Evolutionary conservation across 1,140 invertebrate species (phyloP).

Genomic region (Drosophila setifemur): DNA sequence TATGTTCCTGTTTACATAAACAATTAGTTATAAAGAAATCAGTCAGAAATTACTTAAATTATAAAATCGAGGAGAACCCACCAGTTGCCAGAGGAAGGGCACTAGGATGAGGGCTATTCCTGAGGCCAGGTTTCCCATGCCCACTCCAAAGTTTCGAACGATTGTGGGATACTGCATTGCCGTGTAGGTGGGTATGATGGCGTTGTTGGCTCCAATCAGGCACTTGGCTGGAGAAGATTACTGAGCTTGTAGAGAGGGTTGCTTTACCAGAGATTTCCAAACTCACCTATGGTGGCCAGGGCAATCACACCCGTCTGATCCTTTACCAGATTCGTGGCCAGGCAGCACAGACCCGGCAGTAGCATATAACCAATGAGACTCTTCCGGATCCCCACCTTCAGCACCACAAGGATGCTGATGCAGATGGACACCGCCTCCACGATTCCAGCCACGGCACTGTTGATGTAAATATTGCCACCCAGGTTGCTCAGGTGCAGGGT

Average conservation of each 20-base stretch:
- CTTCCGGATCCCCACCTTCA: conserved; percentile 86
- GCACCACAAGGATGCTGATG: conserved; percentile 86
- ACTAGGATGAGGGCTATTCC: conserved; percentile 88
- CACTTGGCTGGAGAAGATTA: conserved; percentile 84
- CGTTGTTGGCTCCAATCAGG: conserved; percentile 87
- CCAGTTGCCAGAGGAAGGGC: conserved; percentile 88
- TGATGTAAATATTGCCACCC: conserved; percentile 86
- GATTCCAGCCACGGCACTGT: conserved; percentile 86
- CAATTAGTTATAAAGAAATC: not conserved
- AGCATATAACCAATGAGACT: conserved; percentile 86
- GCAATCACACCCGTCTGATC: conserved; percentile 83
- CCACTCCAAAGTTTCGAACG: conserved; percentile 88
- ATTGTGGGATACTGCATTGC: conserved; percentile 89
- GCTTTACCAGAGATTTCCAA: not conserved
- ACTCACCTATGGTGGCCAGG: conserved; percentile 84
- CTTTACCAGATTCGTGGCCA: conserved; percentile 84
- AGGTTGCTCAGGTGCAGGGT: conserved; percentile 88
- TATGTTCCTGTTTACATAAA: conserved; percentile 61
- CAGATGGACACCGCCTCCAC: conserved; percentile 88
- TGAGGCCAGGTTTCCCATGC: conserved; percentile 87
- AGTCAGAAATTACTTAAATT: too few relatives aligned
- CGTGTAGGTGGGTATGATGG: conserved; percentile 88
- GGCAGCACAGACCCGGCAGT: conserved; percentile 85
- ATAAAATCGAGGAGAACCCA: conserved; percentile 82
- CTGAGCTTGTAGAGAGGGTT: not conserved